These are phyloP conservation scores for Sphinx pinastri DNA, from an alignment of 2,888 invertebrate species.

Conservation along the genomic window DNA sequence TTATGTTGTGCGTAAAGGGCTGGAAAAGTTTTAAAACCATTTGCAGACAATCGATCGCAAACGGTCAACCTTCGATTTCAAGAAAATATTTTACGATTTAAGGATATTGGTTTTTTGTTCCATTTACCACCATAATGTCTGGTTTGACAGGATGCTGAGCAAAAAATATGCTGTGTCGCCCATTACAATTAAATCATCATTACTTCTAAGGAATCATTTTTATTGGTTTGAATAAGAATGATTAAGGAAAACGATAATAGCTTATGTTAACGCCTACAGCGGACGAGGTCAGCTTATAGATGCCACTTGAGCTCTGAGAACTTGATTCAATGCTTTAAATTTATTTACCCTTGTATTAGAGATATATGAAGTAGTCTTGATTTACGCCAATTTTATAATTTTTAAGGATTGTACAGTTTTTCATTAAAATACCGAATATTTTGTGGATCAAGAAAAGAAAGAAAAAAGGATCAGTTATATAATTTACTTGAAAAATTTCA, in stretches of 20 bases:
- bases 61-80: slow-evolving; percentile 40
- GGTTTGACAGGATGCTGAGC: slow-evolving; percentile 14
- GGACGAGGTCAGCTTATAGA: slow-evolving; percentile 2
- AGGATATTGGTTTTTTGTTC: slow-evolving; percentile 46
- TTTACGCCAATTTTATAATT: too few relatives aligned
- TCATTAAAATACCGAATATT: too few relatives aligned
- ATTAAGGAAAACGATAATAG: slow-evolving; percentile 1
- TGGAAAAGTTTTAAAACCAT: slow-evolving; percentile 8
- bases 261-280: neutral
- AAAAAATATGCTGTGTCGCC: slow-evolving; percentile 8
- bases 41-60: slow-evolving; percentile 7
- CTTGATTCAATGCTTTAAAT: neutral
- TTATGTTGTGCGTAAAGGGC: neutral
- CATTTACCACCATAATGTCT: slow-evolving; percentile 18
- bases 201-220: slow-evolving; percentile 17
- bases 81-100: slow-evolving; percentile 50
- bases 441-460: too few relatives aligned
- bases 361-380: too few relatives aligned
- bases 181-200: slow-evolving; percentile 20
- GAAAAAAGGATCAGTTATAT: too few relatives aligned
- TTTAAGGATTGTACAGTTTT: too few relatives aligned
- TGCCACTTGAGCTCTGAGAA: neutral
- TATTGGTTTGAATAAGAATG: slow-evolving; percentile 13
- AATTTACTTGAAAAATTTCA: too few relatives aligned
- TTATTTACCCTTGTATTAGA: too few relatives aligned